Base-by-base conservation (phyloP, 2,888 invertebrate genomes). In the Masnerella sp. region DNA sequence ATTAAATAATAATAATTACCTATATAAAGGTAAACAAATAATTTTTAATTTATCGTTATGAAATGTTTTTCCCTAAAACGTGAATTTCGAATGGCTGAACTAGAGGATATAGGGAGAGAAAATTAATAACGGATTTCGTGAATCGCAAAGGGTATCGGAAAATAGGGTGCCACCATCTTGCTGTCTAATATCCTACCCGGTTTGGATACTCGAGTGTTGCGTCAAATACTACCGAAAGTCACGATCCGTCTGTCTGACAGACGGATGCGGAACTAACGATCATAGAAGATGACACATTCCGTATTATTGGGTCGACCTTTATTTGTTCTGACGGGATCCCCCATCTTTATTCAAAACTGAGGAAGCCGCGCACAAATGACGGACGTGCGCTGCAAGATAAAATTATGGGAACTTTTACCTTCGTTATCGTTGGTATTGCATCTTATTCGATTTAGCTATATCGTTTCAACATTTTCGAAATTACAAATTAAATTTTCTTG, bases 181-280 rank as follows among this genome's bases (percentile, higher is more conserved):
- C 54, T 47, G 61, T 30, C 61, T 62, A 70, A 70, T 70, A 70
- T 62, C 69, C 69, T 61, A 61, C 61, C 59, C 58, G n/a, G n/a
- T n/a, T 59, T 30, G 40, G 18, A 28, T n/a, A 2, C 28, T 54
- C 30, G 68, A 69, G 47, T 52, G 30, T 20, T 14, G 51, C 49
- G 36, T 38, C 20, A 58, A 68, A 20, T 11, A 28, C 40, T 36
- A 1, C 34, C 54, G 17, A 61, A 56, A 61, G 49, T 61, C 68
- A 59, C 68, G 59, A 61, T 51, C 54, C 30, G 47, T 40, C 49
- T 43, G 58, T 49, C 69, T 28, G 49, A 34, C 62, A 30, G 18
- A 36, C 25, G 40, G 47, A 38, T 47, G 45, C 32, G 45, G 15
- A 14, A 40, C 47, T 52, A 59, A 62, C 62, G 49, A 70, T 62